A percentile compares a stretch with the other conserved stretches of the same genome.
Evolutionary conservation across 1,140 invertebrate genomes (phyloP).

Genomic region (Choristoneura fumiferana): DNA sequence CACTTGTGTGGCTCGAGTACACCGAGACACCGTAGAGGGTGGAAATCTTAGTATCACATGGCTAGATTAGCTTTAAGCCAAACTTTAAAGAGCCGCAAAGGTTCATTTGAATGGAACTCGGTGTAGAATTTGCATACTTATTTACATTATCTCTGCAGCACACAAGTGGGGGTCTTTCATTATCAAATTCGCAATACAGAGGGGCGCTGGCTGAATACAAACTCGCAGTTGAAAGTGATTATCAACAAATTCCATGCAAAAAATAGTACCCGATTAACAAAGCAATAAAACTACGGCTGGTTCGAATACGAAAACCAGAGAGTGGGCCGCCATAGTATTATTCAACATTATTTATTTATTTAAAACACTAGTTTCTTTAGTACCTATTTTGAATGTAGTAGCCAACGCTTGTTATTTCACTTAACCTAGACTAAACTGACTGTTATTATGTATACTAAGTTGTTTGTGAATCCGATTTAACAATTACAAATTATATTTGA

Average conservation of each 20-base stretch:
- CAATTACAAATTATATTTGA: background rate
- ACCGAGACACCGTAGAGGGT: constrained; percentile 29
- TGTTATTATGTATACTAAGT: too few species aligned
- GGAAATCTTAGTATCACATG: constrained; percentile 45
- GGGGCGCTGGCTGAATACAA: constrained; percentile 56
- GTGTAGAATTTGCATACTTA: constrained; percentile 75
- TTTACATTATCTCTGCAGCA: constrained; percentile 76
- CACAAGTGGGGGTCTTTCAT: constrained; percentile 73
- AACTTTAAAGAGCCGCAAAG: constrained; percentile 69
- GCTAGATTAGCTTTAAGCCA: constrained; percentile 50
- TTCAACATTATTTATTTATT: too few species aligned
- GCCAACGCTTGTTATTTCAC: too few species aligned
- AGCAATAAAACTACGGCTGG: constrained; percentile 44
- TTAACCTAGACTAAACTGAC: too few species aligned
- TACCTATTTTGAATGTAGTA: too few species aligned
- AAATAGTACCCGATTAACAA: constrained; percentile 50
- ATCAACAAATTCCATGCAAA: constrained; percentile 54
- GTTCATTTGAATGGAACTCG: constrained; percentile 71
- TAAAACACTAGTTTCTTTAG: too few species aligned
- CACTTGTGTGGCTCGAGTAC: constrained; percentile 31
- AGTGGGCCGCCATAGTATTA: background rate
- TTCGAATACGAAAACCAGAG: background rate
- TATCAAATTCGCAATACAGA: constrained; percentile 72
- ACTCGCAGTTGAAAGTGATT: constrained; percentile 64
- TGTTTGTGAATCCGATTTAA: too few species aligned